Conservation (phyloP, 2,113 vertebrate genomes). For the Mesoclemmys tuberculata region DNA sequence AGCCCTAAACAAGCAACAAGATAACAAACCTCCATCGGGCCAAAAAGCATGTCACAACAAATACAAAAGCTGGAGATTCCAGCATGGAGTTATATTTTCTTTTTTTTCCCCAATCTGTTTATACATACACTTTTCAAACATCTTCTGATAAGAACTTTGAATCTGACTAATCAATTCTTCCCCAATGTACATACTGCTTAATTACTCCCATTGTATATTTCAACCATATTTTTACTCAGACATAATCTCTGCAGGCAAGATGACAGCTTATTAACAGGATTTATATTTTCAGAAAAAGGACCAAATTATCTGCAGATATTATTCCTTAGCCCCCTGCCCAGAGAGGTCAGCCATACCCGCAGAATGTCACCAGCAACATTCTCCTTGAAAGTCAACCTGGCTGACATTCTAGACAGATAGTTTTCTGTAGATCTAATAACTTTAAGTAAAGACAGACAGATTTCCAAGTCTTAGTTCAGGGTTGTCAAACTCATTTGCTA, state of each 20-base stretch:
- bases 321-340: background rate
- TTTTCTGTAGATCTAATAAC: background rate
- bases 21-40: slow-evolving; percentile 32
- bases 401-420: background rate
- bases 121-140: background rate
- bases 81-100: background rate
- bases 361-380: background rate
- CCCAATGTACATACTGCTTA: background rate
- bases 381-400: background rate
- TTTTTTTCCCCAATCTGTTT: background rate
- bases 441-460: background rate
- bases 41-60: background rate
- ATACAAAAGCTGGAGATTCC: slow-evolving; percentile 32
- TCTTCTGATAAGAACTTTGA: background rate
- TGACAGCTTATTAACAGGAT: background rate
- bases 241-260: background rate
- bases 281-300: background rate
- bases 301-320: background rate
- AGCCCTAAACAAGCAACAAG: slow-evolving; percentile 28
- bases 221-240: background rate
- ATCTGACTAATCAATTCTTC: background rate
- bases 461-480: background rate
- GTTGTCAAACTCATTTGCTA: too few relatives aligned
- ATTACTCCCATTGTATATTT: background rate
- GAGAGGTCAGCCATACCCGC: background rate